Evolutionary conservation across 2,113 vertebrate genomes (phyloP), one percentile per base, ranked within the genome.

Genomic region (Cepphus grylle): DNA sequence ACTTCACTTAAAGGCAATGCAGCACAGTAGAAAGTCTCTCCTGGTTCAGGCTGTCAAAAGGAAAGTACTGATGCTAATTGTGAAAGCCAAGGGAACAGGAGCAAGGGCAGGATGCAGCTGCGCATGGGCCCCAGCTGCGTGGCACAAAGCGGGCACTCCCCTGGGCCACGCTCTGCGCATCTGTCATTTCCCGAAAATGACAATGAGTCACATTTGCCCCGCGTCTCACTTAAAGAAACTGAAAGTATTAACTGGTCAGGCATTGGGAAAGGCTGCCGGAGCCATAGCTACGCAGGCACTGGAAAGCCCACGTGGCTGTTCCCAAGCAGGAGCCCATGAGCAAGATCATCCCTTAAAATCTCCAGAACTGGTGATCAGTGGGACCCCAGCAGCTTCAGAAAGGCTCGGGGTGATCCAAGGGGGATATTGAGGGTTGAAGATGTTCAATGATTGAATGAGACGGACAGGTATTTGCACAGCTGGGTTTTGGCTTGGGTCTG

Each of bases 231-330:
- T 76, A 81, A 92, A 94, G 91, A 96, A 92, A 89, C 53, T 65
- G 93, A 96, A 87, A 87, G 83, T 45, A 94, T 59, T 90, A 93
- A 78, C 56, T 50, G 73, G 61, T 81, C 90, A 82, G 58, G 59
- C 40, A 74, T 15, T 22, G 45, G 78, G 73, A 95, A 94, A 91
- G 55, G 11, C 26, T 70, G 25, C 34, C 40, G 78, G 30, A 90
- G 56, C 40, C 66, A 70, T 23, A 59, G 59, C 81, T n/a, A 52
- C 1, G 3, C 7, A 79, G 20, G 49, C 36, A 61, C 36, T 36
- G n/a, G 62, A 91, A 90, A 88, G 18, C 56, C 62, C 70, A 1
- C 0, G 0, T 12, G 30, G 86, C 34, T 86, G 11, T 15, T 85
- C 14, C 52, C 50, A 32, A 56, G 50, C 38, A 71, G 70, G 0